A percentile compares a stretch with the other conserved stretches of the same genome.
Evolutionary conservation across 2,113 vertebrate genomes (phyloP).

Genomic region (Hirundichthys speculiger): DNA sequence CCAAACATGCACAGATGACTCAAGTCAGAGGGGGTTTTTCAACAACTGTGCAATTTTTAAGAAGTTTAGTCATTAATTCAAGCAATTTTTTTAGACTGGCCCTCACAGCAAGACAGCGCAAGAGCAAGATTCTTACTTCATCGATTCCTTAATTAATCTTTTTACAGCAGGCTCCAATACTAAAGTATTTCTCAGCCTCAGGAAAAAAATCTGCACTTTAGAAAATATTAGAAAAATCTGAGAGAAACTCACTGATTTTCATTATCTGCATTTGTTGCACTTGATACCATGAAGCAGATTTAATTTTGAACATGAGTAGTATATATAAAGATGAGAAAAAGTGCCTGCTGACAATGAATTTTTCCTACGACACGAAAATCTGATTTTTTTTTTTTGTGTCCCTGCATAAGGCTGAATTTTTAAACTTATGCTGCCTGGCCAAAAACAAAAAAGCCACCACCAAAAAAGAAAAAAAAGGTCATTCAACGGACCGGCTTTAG

Average conservation of each 20-base stretch:
- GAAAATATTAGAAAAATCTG: background rate
- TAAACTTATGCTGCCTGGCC: too few species aligned
- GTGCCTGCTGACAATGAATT: background rate
- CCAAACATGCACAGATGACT: background rate
- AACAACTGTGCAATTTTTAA: background rate
- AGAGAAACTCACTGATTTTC: background rate
- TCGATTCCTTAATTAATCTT: background rate
- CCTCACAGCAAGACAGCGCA: constrained; percentile 5
- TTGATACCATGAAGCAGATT: background rate
- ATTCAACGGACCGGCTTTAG: too few species aligned
- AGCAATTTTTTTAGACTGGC: background rate
- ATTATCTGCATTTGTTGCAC: too few species aligned
- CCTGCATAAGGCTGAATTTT: too few species aligned
- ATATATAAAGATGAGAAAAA: background rate
- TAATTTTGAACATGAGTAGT: background rate
- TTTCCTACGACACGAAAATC: background rate
- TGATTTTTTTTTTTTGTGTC: too few species aligned
- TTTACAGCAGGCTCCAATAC: background rate
- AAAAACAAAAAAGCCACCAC: too few species aligned
- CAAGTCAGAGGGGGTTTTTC: background rate
- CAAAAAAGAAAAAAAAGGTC: too few species aligned
- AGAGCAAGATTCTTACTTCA: background rate
- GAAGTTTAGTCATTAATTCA: constrained; percentile 1
- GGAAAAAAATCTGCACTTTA: background rate
- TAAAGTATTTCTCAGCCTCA: background rate